These are phyloP conservation scores for Oryctes rhinoceros DNA, from an alignment of 1,140 invertebrate genomes.

Conservation along the genomic window DNA sequence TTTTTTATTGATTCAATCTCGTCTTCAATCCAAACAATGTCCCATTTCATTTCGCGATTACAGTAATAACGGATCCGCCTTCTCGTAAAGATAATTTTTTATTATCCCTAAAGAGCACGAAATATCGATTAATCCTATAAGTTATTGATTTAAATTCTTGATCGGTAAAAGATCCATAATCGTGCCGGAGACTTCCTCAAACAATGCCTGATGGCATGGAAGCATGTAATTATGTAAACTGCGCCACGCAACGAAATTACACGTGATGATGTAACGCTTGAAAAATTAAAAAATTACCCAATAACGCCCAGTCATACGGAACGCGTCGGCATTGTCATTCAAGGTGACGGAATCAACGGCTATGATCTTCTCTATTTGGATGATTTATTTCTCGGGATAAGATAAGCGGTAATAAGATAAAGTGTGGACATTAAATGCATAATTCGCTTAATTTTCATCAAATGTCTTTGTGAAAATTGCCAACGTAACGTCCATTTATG, in stretches of 20 bases:
- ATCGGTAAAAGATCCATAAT: neutral
- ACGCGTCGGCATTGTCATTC: neutral
- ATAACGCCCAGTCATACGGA: neutral
- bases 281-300: slow-evolving; percentile 6
- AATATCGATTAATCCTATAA: neutral
- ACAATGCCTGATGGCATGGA: neutral
- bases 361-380: neutral
- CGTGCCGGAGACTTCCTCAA: neutral
- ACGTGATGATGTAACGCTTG: neutral
- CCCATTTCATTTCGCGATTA: neutral
- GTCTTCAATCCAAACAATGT: neutral
- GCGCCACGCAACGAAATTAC: neutral
- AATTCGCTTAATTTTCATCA: neutral
- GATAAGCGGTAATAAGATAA: neutral
- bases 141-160: neutral
- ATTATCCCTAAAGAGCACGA: neutral
- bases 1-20: too few relatives aligned
- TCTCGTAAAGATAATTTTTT: too few relatives aligned
- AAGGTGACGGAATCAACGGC: neutral
- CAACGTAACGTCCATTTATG: too few relatives aligned
- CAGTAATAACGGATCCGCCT: neutral
- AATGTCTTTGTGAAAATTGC: too few relatives aligned
- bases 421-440: neutral
- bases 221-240: neutral
- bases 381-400: neutral